Percentiles rank a stretch among this genome's conserved stretches.
These are phyloP conservation scores for Flexamia atlantica DNA, from an alignment of 2,888 invertebrate species.

Conservation along the genomic window DNA sequence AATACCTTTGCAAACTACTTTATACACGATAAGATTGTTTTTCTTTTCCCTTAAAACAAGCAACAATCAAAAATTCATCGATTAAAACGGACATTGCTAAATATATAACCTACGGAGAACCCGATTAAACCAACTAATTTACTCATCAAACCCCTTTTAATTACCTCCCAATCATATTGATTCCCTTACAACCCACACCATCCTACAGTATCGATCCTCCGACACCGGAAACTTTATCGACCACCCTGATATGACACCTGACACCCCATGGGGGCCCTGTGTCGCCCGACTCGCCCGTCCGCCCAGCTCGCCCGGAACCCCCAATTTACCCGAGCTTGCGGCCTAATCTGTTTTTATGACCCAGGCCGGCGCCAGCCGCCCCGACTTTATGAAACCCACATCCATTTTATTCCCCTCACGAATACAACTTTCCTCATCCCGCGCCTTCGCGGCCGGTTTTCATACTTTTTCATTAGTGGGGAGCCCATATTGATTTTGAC, in stretches of 20 bases:
- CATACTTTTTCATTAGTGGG: constrained; percentile 50
- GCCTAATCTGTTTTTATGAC: constrained; percentile 59
- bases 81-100: too few species aligned
- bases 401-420: constrained; percentile 60
- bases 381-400: constrained; percentile 56
- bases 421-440: constrained; percentile 56
- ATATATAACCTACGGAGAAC: too few species aligned
- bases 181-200: too few species aligned
- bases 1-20: too few species aligned
- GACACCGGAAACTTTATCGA: constrained; percentile 1
- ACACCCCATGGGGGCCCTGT: neutral
- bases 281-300: neutral
- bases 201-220: too few species aligned
- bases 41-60: too few species aligned
- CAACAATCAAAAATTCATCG: too few species aligned
- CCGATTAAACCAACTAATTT: too few species aligned
- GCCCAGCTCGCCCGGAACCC: neutral
- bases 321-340: constrained; percentile 1
- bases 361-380: constrained; percentile 44
- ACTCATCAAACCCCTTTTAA: too few species aligned
- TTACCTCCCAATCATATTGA: too few species aligned
- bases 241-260: constrained; percentile 22
- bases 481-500: constrained; percentile 50
- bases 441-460: constrained; percentile 13
- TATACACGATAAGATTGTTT: too few species aligned